Evolutionary conservation across 1,140 invertebrate species (phyloP), one percentile per base, ranked within the genome.

Genomic region (Bombus soroeensis): DNA sequence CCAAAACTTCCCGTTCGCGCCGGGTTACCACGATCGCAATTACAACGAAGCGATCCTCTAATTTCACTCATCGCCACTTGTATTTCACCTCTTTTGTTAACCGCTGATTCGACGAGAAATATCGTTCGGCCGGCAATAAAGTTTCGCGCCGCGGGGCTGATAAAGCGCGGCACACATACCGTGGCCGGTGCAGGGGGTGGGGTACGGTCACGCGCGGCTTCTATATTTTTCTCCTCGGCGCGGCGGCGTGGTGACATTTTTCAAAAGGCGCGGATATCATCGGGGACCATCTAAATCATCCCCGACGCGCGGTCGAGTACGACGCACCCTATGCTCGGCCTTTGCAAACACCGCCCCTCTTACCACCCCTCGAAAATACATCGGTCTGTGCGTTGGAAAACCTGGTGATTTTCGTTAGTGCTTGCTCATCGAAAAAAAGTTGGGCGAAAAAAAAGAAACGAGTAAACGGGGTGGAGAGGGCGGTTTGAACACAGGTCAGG

Each of bases 391-490:
- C 28, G 74, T 73, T 66, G 78, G 88, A 59, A 80, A 85, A 62
- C 59, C 59, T 88, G 89, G 89, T 91, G 91, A 94, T 94, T 93
- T 93, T 92, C 80, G 88, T 90, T 91, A 91, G 90, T 91, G 92
- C 93, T 93, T 93, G 93, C 87, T 92, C 92, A 92, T 93, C 89
- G 91, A 91, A 90, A 93, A 92, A 89, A 91, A 84, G 83, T 81
- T 73, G 78, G 71, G 1, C 53, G 57, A 87, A 82, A 86, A 82
- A 53, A 53, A 53, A 53, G 18, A 47, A 53, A 75, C 57, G 84
- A 64, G n/a, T 12, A 5, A 10, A 77, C 28, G 18, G n/a, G 41
- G 22, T 39, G 70, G 79, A 85, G 62, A 34, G 75, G 15, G 75
- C 0, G 47, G 80, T 62, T 80, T 72, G 80, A 75, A 83, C 70